phyloP scores from a whole-genome alignment of 2,113 vertebrate genomes.

The Axis porcinus region DNA sequence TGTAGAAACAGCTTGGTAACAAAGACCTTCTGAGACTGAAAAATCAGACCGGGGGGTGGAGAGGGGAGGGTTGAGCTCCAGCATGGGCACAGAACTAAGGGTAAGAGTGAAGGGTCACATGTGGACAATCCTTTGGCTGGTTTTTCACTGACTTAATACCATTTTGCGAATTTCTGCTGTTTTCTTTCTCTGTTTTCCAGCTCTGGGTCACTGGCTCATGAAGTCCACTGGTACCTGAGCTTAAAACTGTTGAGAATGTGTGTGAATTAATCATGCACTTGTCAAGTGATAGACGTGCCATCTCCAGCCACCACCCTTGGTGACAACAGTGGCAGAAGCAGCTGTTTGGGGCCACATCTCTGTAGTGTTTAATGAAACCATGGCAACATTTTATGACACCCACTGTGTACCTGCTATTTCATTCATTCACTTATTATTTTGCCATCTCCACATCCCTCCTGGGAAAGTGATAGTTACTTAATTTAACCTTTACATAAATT shows the following conservation, averaged over 20 bases:
- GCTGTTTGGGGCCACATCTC: not conserved
- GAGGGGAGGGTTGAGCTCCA: accelerated
- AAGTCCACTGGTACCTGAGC: not conserved
- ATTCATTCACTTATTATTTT: not conserved
- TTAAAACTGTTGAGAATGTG: not conserved
- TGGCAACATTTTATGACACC: not conserved
- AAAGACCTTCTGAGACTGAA: not conserved
- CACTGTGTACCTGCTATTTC: not conserved
- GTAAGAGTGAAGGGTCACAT: not conserved
- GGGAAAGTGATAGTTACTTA: not conserved
- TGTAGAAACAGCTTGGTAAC: not conserved
- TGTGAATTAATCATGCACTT: not conserved
- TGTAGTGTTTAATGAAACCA: not conserved
- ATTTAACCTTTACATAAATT: not conserved
- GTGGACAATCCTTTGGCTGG: too few species aligned
- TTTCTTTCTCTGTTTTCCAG: not conserved
- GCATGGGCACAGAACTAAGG: not conserved
- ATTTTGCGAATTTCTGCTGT: not conserved
- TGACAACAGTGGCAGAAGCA: not conserved
- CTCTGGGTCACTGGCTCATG: not conserved
- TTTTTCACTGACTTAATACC: not conserved
- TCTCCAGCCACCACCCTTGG: not conserved
- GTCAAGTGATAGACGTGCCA: not conserved
- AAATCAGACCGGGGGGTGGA: not conserved
- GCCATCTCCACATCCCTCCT: not conserved